phyloP scores from a whole-genome alignment of 1,140 invertebrate genomes.

The Heliothis virescens region DNA sequence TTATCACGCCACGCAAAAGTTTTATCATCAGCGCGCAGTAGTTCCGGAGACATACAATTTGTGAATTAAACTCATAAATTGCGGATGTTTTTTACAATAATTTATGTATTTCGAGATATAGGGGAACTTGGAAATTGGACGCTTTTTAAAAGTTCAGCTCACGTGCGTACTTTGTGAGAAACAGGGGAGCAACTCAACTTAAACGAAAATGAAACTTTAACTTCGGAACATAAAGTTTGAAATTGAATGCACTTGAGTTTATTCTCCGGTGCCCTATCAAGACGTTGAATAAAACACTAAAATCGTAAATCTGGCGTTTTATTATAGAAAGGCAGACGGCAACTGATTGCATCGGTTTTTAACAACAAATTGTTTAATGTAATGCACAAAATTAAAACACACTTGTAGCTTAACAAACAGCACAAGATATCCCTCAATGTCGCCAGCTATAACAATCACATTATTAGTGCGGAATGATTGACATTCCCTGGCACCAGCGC shows the following conservation, averaged over 20 bases:
- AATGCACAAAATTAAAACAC: not conserved
- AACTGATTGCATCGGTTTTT: constrained; percentile 8
- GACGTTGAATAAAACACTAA: constrained; percentile 45
- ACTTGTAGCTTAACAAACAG: no score
- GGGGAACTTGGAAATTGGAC: constrained; percentile 39
- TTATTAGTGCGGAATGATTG: not conserved
- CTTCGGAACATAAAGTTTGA: not conserved
- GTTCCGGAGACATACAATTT: constrained; percentile 29
- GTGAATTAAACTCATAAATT: constrained; percentile 45
- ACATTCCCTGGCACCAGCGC: not conserved
- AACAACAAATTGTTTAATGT: not conserved
- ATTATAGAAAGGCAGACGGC: constrained; percentile 3
- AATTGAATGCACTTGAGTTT: constrained; percentile 2
- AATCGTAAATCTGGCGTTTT: constrained; percentile 42
- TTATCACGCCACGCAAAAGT: not conserved
- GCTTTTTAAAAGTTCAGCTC: constrained; percentile 44
- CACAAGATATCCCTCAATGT: not conserved
- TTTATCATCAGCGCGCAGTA: constrained; percentile 5
- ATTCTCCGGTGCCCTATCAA: constrained; percentile 26
- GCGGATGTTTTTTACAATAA: constrained; percentile 40
- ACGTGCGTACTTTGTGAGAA: constrained; percentile 36
- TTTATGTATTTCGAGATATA: constrained; percentile 44
- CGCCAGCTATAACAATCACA: not conserved
- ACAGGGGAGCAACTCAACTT: constrained; percentile 11
- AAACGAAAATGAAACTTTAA: constrained; percentile 33